Conservation (phyloP, 2,888 invertebrate genomes). For the Drosophila austrosaltans region DNA sequence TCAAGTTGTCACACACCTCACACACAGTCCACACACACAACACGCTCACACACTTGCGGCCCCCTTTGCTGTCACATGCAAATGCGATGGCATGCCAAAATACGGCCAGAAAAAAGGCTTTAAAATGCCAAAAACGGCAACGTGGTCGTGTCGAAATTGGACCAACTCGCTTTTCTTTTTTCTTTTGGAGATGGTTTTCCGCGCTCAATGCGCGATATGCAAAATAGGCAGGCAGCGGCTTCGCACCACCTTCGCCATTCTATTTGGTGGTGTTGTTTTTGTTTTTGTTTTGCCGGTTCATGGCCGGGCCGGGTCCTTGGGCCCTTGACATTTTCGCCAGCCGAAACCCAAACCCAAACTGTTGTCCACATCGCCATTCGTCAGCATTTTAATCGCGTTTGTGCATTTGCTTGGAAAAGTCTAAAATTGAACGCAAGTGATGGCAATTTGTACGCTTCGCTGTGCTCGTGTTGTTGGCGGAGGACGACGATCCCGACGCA, state of each 20-base stretch:
- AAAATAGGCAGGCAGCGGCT: slow-evolving; percentile 52
- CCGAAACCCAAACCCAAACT: slow-evolving; percentile 7
- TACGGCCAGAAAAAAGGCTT: slow-evolving; percentile 34
- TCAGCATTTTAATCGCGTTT: slow-evolving; percentile 77
- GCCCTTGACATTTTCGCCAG: slow-evolving; percentile 69
- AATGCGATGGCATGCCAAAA: slow-evolving; percentile 42
- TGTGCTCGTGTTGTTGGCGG: slow-evolving; percentile 31
- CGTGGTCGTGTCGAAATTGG: slow-evolving; percentile 54
- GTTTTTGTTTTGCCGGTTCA: slow-evolving; percentile 26
- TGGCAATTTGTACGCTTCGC: slow-evolving; percentile 78
- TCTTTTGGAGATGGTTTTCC: slow-evolving; percentile 20
- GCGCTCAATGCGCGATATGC: slow-evolving; percentile 56
- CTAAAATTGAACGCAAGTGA: slow-evolving; percentile 80
- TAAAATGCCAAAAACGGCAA: slow-evolving; percentile 53
- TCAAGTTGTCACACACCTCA: slow-evolving; percentile 37
- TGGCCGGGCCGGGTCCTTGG: slow-evolving; percentile 42
- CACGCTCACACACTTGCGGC: slow-evolving; percentile 3
- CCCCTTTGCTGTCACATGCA: slow-evolving; percentile 50
- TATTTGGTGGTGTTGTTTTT: slow-evolving; percentile 31
- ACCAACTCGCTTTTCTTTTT: slow-evolving; percentile 45
- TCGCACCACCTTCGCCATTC: slow-evolving; percentile 15
- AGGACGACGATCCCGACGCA: not conserved
- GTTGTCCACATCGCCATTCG: slow-evolving; percentile 49
- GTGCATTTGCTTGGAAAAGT: slow-evolving; percentile 80
- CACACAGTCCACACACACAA: not conserved